These are phyloP conservation scores for Smithornis capensis DNA, from an alignment of 2,113 vertebrate species.

Conservation along the genomic window DNA sequence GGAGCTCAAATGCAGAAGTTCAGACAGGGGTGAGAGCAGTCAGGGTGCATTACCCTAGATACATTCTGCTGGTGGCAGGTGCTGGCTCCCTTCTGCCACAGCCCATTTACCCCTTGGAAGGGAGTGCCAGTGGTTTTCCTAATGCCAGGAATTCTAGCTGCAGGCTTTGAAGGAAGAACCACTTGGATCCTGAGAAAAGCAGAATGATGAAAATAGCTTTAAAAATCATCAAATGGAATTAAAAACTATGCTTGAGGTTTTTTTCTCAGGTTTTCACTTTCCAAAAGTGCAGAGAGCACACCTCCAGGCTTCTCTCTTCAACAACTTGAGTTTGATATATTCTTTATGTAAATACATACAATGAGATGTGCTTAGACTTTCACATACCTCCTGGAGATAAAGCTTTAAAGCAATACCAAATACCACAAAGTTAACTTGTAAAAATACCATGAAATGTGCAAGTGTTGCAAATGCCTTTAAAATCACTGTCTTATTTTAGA, in stretches of 20 bases:
- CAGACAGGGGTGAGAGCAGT: background rate
- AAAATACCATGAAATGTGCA: background rate
- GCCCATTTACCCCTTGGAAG: background rate
- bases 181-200: background rate
- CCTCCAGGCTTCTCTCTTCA: background rate
- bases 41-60: accelerated
- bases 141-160: background rate
- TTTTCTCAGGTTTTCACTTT: background rate
- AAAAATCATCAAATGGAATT: background rate
- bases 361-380: background rate
- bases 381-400: background rate
- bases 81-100: accelerated
- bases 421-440: background rate
- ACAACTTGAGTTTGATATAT: background rate
- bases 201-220: background rate
- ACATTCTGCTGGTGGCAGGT: too few species aligned
- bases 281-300: background rate
- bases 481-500: background rate
- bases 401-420: background rate
- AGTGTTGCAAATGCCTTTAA: background rate
- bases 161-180: background rate
- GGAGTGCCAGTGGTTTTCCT: background rate
- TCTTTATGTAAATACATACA: accelerated
- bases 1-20: background rate
- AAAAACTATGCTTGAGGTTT: background rate